Base-by-base conservation (phyloP, 2,888 invertebrate genomes). In the Agonopterix heracliana region DNA sequence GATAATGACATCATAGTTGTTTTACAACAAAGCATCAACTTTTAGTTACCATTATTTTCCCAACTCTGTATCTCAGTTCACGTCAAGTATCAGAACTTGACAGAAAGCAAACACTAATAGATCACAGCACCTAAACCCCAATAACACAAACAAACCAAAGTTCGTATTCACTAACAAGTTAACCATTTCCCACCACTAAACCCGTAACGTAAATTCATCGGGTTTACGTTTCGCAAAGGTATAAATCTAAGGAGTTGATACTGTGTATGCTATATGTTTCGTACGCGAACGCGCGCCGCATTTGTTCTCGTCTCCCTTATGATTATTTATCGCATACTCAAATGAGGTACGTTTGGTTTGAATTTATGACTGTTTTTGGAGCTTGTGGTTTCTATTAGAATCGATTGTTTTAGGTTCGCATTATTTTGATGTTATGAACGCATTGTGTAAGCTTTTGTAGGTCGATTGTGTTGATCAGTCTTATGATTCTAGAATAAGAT, bases 181-280 rank as follows among this genome's bases (percentile, higher is more conserved):
- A 26, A 26, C 26, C 5, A 26, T 26, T 26, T 26, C 26, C 26
- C 26, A 26, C 26, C 26, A 26, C 26, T 26, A 26, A 26, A 26
- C 26, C 26, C 26, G 5, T 26, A 26, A 26, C 26, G 26, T 26
- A 26, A 26, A 26, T 26, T 44, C 53, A 38, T 45, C 52, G 50
- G 56, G 58, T 62, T 59, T 59, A 61, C 63, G 55, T 65, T 60
- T 59, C 58, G 63, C 61, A 56, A 59, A 56, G 60, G 60, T 61
- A 64, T 66, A 70, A 71, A 71, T 71, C 63, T 60, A 57, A 58
- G 61, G 63, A 59, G 59, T 61, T 62, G 55, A 63, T 64, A 63
- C 55, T 71, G 67, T 72, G 71, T 70, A 72, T 70, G 60, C 58
- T 58, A 51, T 60, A 54, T 60, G 59, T 59, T 63, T 63, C 60